Base-by-base conservation (phyloP, 2,113 vertebrate genomes). In the Chloroceryle aenea region DNA sequence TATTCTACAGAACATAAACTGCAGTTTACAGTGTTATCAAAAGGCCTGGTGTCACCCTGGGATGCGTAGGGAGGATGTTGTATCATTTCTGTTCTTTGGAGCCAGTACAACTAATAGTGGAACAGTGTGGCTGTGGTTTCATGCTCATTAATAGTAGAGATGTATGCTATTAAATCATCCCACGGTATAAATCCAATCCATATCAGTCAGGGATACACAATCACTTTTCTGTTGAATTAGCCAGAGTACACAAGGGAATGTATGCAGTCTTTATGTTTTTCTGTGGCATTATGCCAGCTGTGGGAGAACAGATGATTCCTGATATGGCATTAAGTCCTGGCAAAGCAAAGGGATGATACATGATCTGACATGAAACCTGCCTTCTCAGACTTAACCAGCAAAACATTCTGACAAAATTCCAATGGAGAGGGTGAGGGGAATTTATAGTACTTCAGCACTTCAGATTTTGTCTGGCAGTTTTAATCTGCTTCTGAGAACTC, bases 161-260 rank as follows among this genome's bases (percentile, higher is more conserved):
- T 87, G 12, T 66, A 47, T 78, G 61, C 56, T 82, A 22, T 89
- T 87, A 87, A 90, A 81, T 45, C 76, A 34, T 84, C n/a, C 84
- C 81, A 62, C 50, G 30, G 76, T 40, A 88, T 52, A 92, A 92
- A 95, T 89, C 50, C 2, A 4, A 59, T 69, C 69, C 6, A 2
- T 73, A 74, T 91, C 52, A 72, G 56, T 52, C 85, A 87, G 38
- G 56, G 34, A 19, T 55, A 55, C 77, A 89, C 69, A 94, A 76
- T 87, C 66, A 72, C 85, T 91, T 89, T 91, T 56, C 87, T 95
- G 85, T 89, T 94, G 92, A 81, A 73, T 89, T 68, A 93, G 64
- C 66, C 52, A 56, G 81, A 85, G 66, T 85, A 93, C 34, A 81
- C 56, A 85, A 87, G 62, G 62, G 69, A 72, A 87, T 95, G 87